These are phyloP conservation scores for Tetanocera ferruginea DNA, from an alignment of 2,888 invertebrate species.

Conservation along the genomic window DNA sequence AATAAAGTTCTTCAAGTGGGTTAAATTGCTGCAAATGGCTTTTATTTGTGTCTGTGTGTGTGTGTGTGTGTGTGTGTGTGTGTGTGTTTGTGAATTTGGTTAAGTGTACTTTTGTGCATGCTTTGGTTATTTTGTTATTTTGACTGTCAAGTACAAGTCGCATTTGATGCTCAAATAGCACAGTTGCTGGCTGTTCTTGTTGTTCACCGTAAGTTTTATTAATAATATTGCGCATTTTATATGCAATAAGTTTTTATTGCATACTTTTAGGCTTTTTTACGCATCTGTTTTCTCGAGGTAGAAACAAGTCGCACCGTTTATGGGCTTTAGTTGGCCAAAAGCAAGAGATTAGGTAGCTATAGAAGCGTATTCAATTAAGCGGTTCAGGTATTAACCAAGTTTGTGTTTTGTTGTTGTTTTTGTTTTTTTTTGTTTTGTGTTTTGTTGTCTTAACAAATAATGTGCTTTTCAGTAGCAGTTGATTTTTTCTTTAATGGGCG, in stretches of 20 bases:
- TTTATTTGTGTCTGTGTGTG: background rate
- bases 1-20: background rate
- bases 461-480: too few species aligned
- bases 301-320: too few species aligned
- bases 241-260: background rate
- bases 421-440: too few species aligned
- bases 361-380: constrained; percentile 1
- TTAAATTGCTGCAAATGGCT: background rate
- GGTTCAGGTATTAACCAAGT: background rate
- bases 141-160: background rate
- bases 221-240: constrained; percentile 6
- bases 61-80: background rate
- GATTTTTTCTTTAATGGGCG: too few species aligned
- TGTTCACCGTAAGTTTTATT: constrained; percentile 6
- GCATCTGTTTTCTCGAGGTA: too few species aligned
- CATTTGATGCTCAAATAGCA: background rate
- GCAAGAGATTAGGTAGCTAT: too few species aligned
- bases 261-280: background rate
- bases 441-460: too few species aligned
- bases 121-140: too few species aligned
- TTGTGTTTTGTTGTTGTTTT: too few species aligned
- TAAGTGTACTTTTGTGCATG: too few species aligned
- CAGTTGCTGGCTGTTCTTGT: background rate
- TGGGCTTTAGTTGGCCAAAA: too few species aligned
- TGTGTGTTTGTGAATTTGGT: too few species aligned